Conservation (phyloP, 2,113 vertebrate genomes). For the Oryzias melastigma region DNA sequence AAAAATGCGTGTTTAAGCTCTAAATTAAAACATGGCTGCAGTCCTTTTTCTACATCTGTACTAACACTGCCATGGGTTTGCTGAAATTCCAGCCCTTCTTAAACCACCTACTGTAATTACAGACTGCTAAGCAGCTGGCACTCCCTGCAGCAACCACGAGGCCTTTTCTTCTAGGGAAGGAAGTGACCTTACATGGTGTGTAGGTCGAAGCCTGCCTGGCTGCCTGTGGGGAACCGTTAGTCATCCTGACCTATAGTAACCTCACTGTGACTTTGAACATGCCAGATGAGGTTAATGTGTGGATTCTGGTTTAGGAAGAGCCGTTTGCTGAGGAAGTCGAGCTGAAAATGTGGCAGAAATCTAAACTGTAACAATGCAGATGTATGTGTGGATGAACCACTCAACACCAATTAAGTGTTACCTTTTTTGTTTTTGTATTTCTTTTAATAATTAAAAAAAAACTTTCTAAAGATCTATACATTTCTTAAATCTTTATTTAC, state of each 20-base stretch:
- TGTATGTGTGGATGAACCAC: too few species aligned
- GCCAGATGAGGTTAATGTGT: neutral
- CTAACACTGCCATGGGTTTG: constrained; percentile 2
- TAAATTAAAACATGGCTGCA: constrained; percentile 50
- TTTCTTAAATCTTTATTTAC: too few species aligned
- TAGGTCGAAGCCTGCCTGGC: neutral
- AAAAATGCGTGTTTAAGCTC: constrained; percentile 31
- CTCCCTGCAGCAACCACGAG: constrained; percentile 32
- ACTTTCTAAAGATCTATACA: too few species aligned
- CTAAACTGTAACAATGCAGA: too few species aligned
- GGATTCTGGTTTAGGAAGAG: constrained; percentile 3
- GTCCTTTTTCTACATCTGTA: constrained; percentile 10
- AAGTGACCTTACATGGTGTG: constrained; percentile 67
- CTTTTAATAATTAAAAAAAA: too few species aligned
- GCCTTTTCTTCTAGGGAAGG: constrained; percentile 39
- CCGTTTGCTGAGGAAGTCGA: neutral
- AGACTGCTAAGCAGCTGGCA: constrained; percentile 43
- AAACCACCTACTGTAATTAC: constrained; percentile 64
- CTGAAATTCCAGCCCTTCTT: constrained; percentile 14
- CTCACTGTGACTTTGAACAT: constrained; percentile 9
- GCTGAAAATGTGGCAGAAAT: neutral
- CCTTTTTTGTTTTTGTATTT: too few species aligned
- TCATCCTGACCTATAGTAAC: constrained; percentile 30
- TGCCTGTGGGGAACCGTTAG: neutral
- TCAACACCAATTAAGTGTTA: too few species aligned